Percentiles rank a stretch among this genome's conserved stretches.
Evolutionary conservation across 1,140 invertebrate species (phyloP).

Genomic region (Harpegnathos saltator): DNA sequence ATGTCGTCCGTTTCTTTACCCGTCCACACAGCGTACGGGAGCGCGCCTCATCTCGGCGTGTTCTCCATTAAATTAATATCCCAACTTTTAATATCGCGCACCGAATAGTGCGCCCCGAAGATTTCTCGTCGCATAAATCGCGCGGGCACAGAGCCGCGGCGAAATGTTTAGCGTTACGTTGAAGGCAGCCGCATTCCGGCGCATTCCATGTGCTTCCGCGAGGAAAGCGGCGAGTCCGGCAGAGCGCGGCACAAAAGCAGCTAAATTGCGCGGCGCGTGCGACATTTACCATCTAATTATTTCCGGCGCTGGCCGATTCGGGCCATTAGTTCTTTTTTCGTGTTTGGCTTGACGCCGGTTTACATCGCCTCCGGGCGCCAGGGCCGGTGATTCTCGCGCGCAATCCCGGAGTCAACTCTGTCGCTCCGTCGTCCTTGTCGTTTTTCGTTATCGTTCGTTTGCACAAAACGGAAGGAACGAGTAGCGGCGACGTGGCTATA

Average conservation of each 20-base stretch:
- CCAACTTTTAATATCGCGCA: no score
- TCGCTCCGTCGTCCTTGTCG: conserved; percentile 35
- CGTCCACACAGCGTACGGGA: no score
- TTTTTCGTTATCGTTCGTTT: conserved; percentile 65
- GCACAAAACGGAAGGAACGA: conserved; percentile 1
- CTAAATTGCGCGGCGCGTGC: not conserved
- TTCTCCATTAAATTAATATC: no score
- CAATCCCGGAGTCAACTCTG: not conserved
- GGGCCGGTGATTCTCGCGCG: conserved; percentile 9
- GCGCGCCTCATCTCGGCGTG: no score
- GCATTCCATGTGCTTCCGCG: not conserved
- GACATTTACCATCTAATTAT: not conserved
- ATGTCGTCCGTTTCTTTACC: no score
- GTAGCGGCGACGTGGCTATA: not conserved
- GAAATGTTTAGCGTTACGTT: no score
- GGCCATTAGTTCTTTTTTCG: not conserved
- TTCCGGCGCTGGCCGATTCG: not conserved
- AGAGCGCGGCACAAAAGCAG: not conserved
- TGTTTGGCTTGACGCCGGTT: not conserved
- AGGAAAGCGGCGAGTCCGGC: not conserved
- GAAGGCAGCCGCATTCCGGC: no score
- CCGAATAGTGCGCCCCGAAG: no score
- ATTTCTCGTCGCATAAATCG: no score
- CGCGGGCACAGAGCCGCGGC: no score
- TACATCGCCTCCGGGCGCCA: not conserved